These are phyloP conservation scores for Ceyx melanurus DNA, from an alignment of 2,113 vertebrate genomes.

Conservation along the genomic window DNA sequence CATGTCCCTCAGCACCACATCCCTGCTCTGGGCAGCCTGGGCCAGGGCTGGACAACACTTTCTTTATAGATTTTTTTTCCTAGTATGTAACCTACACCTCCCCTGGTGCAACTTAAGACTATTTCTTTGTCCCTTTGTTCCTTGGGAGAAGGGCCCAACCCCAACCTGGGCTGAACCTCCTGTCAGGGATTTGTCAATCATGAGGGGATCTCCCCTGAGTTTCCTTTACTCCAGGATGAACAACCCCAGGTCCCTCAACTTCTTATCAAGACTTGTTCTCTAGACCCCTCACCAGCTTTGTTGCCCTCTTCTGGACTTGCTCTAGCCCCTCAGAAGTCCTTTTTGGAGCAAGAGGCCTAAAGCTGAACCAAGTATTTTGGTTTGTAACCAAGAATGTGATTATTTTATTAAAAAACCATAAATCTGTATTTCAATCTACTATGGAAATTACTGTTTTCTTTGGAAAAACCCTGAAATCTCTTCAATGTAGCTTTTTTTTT, in stretches of 20 bases:
- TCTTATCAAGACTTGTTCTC: background rate
- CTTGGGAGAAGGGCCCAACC: background rate
- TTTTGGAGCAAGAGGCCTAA: background rate
- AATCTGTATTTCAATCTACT: background rate
- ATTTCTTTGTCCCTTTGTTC: background rate
- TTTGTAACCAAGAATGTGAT: background rate
- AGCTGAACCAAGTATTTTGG: background rate
- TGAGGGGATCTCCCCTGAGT: background rate
- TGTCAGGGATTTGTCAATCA: background rate
- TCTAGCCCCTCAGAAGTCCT: background rate
- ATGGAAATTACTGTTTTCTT: background rate
- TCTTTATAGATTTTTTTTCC: background rate
- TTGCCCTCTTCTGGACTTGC: background rate
- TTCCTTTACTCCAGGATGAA: background rate
- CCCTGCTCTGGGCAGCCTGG: background rate
- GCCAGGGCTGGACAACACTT: background rate
- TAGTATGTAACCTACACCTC: background rate
- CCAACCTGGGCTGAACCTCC: background rate
- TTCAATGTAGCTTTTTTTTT: background rate
- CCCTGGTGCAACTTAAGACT: background rate
- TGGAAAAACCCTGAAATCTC: background rate
- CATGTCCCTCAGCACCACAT: background rate
- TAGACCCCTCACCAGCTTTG: background rate
- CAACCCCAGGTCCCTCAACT: background rate
- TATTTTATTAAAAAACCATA: background rate